Percentiles rank a stretch among this genome's conserved stretches.
Evolutionary conservation across 2,797 vertebrate species (phyloP).

Genomic region (Alcedo atthis): DNA sequence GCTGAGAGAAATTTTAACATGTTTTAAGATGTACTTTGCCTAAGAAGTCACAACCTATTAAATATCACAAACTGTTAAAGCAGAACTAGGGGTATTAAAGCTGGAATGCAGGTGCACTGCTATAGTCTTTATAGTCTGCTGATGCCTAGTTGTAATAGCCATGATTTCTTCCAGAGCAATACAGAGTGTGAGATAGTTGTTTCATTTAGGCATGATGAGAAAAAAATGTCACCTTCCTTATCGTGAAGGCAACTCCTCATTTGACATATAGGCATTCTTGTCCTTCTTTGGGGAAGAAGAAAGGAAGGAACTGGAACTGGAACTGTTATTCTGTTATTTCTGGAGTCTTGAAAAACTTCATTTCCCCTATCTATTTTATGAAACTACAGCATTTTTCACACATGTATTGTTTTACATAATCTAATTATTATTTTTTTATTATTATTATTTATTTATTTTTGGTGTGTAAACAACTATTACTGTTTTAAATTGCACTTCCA

Average conservation of each 20-base stretch:
- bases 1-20: background rate
- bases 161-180: background rate
- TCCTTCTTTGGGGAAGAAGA: background rate
- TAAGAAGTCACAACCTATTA: background rate
- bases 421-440: no score
- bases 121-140: background rate
- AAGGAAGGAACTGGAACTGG: background rate
- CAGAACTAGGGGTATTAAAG: background rate
- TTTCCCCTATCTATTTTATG: background rate
- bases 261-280: no score
- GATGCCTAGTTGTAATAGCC: background rate
- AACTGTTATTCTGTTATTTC: background rate
- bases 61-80: background rate
- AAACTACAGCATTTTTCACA: background rate
- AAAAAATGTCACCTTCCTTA: background rate
- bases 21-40: background rate
- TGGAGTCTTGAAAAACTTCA: background rate
- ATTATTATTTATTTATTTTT: background rate
- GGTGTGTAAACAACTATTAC: background rate
- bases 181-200: background rate
- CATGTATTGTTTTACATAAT: background rate
- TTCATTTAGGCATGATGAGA: background rate
- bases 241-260: background rate
- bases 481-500: background rate
- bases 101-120: background rate